Percentiles rank a stretch among this genome's conserved stretches.
Conservation (phyloP, 2,113 vertebrate genomes). For the Elachura formosa region DNA sequence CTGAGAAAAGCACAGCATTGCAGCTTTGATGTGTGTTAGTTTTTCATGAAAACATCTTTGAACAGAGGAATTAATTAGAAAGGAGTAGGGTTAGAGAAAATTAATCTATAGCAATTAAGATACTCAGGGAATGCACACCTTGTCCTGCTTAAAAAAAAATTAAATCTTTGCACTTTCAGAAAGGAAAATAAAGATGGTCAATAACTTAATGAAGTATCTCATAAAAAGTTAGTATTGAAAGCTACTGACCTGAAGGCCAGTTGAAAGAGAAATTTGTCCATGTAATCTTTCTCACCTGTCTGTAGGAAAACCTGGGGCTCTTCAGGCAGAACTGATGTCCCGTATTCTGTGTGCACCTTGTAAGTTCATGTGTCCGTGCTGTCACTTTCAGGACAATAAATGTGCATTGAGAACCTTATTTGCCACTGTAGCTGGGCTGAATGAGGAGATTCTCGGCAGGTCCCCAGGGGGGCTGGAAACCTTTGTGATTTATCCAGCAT, state of each 20-base stretch:
- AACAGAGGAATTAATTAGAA: background rate
- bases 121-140: background rate
- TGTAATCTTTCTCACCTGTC: background rate
- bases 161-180: background rate
- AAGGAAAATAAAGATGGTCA: background rate
- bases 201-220: background rate
- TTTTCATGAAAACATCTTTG: background rate
- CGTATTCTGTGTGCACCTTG: background rate
- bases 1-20: background rate
- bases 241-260: background rate
- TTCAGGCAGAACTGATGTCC: background rate
- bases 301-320: background rate
- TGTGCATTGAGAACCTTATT: background rate
- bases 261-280: background rate
- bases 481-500: background rate
- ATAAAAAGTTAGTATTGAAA: background rate
- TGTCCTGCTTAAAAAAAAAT: background rate
- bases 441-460: background rate
- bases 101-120: background rate
- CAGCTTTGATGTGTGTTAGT: background rate
- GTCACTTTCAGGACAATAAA: background rate
- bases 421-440: background rate
- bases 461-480: background rate
- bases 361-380: background rate
- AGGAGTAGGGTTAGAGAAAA: background rate